Evolutionary conservation across 1,140 invertebrate species (phyloP).

Genomic region (Meteorus sp.): DNA sequence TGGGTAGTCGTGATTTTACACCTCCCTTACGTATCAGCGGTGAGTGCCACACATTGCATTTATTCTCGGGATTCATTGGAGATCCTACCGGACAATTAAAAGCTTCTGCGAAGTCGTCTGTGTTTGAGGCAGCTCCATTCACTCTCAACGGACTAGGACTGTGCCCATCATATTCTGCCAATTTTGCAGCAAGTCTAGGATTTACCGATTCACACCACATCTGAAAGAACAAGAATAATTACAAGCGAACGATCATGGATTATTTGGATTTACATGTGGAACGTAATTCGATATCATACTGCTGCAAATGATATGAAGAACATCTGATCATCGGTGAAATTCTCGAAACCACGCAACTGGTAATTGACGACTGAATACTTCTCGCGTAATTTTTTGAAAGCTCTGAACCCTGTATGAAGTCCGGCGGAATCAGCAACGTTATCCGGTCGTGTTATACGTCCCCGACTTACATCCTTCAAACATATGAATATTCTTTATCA

Average conservation of each 20-base stretch:
- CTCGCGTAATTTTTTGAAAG: slow-evolving; percentile 64
- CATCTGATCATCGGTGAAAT: slow-evolving; percentile 73
- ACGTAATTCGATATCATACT: slow-evolving; percentile 63
- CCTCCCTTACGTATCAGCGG: background rate
- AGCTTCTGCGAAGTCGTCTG: slow-evolving; percentile 63
- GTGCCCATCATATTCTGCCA: slow-evolving; percentile 57
- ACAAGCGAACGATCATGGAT: too few species aligned
- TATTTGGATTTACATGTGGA: slow-evolving; percentile 15
- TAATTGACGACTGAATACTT: slow-evolving; percentile 58
- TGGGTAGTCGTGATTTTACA: background rate
- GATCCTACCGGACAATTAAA: slow-evolving; percentile 29
- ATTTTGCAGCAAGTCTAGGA: slow-evolving; percentile 52
- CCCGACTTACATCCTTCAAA: too few species aligned
- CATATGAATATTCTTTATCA: too few species aligned
- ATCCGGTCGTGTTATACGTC: too few species aligned
- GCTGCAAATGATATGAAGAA: slow-evolving; percentile 84
- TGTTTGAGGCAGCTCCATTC: slow-evolving; percentile 70
- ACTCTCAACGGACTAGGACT: slow-evolving; percentile 62
- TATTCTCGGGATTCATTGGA: slow-evolving; percentile 29
- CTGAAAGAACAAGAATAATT: slow-evolving; percentile 2
- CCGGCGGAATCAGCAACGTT: too few species aligned
- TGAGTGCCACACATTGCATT: slow-evolving; percentile 23
- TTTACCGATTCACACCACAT: slow-evolving; percentile 55
- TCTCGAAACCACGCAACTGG: slow-evolving; percentile 71
- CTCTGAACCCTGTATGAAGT: slow-evolving; percentile 71